Percentiles rank a stretch among this genome's conserved stretches.
Evolutionary conservation across 2,113 vertebrate species (phyloP).

Genomic region (Vireo altiloquus): DNA sequence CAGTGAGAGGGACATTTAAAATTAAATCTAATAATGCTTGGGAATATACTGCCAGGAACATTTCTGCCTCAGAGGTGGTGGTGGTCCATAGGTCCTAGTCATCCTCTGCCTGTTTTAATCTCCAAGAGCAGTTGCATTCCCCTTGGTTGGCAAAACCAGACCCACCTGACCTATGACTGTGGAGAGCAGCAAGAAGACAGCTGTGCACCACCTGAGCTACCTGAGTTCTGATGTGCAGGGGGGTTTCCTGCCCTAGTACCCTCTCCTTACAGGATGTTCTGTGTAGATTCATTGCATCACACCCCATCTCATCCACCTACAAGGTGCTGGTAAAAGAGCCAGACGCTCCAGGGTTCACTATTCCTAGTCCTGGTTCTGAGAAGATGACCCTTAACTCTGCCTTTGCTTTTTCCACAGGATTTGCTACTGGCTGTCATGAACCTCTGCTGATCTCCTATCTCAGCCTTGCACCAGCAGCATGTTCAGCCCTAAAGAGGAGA

Average conservation of each 20-base stretch:
- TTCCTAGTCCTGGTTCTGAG: not conserved
- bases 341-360: not conserved
- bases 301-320: not conserved
- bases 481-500: not conserved
- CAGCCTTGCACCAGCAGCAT: not conserved
- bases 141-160: not conserved
- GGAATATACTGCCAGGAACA: not conserved
- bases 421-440: not conserved
- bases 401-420: not conserved
- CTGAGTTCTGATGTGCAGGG: not conserved
- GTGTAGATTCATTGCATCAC: not conserved
- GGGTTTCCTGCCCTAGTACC: not conserved
- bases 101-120: not conserved
- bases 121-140: not conserved
- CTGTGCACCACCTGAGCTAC: not conserved
- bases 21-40: not conserved
- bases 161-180: not conserved
- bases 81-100: not conserved
- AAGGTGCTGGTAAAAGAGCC: not conserved
- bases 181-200: not conserved
- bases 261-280: not conserved
- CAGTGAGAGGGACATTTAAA: conserved; percentile 5
- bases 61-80: not conserved
- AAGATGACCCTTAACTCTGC: not conserved
- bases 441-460: not conserved